phyloP scores from a whole-genome alignment of 2,113 vertebrate species.

The Cairina moschata region DNA sequence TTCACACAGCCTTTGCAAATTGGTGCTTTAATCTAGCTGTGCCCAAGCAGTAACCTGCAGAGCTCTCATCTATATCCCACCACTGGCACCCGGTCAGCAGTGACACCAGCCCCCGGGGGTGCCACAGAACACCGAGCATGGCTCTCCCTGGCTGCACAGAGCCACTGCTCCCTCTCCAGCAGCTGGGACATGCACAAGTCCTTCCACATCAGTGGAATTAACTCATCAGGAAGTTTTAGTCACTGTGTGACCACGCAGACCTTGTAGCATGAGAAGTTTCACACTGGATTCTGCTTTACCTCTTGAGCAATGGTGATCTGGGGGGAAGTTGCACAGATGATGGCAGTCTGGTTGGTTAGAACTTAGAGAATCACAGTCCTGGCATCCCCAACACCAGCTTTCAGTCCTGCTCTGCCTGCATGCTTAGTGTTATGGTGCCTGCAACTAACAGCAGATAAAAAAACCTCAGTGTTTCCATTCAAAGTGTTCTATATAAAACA shows the following conservation, averaged over 20 bases:
- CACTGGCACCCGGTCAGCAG: background rate
- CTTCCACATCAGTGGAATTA: background rate
- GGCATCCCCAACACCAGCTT: background rate
- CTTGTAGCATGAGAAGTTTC: background rate
- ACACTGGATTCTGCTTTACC: background rate
- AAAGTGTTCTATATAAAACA: background rate
- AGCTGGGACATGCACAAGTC: background rate
- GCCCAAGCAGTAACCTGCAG: background rate
- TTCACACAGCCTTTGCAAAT: background rate
- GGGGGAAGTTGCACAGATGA: background rate
- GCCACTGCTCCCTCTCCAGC: background rate
- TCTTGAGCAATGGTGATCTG: accelerated
- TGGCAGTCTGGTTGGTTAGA: background rate
- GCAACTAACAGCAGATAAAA: background rate
- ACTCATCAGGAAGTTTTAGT: background rate
- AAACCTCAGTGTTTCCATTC: background rate
- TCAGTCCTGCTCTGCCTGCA: background rate
- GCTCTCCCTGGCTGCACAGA: background rate
- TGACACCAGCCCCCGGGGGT: background rate
- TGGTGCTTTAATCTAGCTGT: background rate
- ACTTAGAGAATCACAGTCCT: background rate
- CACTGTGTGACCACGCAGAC: background rate
- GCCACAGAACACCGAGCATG: background rate
- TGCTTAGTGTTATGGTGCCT: background rate
- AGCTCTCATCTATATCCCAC: background rate